Conservation (phyloP, 2,888 invertebrate genomes). For the Coelinius sp. region DNA sequence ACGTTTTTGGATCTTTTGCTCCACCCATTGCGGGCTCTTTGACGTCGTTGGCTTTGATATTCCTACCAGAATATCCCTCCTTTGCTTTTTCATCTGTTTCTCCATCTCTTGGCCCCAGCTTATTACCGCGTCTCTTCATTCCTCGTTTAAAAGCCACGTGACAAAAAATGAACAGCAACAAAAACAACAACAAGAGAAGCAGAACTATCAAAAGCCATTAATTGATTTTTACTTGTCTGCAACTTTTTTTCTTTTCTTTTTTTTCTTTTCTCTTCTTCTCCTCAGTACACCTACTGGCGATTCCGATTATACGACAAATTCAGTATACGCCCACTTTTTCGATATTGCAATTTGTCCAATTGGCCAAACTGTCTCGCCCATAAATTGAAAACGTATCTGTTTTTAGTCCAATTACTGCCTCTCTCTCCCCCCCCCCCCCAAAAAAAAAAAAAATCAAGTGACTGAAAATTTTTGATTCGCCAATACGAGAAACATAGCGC, state of each 20-base stretch:
- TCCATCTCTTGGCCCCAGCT: slow-evolving; percentile 29
- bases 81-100: slow-evolving; percentile 35
- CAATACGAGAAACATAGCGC: not conserved
- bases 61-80: slow-evolving; percentile 66
- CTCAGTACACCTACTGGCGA: slow-evolving; percentile 48
- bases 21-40: slow-evolving; percentile 56
- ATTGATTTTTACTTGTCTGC: not conserved
- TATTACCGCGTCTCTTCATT: slow-evolving; percentile 36
- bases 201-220: not conserved
- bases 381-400: slow-evolving; percentile 38
- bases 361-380: slow-evolving; percentile 51
- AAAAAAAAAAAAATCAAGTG: no score
- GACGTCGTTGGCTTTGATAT: slow-evolving; percentile 65
- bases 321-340: slow-evolving; percentile 64
- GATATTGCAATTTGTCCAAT: slow-evolving; percentile 64
- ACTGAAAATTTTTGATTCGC: not conserved
- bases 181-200: not conserved
- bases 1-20: slow-evolving; percentile 36
- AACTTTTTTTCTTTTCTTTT: not conserved
- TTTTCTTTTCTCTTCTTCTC: slow-evolving; percentile 28
- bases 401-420: slow-evolving; percentile 33
- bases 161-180: not conserved
- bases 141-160: slow-evolving; percentile 5
- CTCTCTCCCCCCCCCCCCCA: no score
- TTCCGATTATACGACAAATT: slow-evolving; percentile 25